These are phyloP conservation scores for Gymnocypris eckloni DNA, from an alignment of 2,797 vertebrate species.

Conservation along the genomic window DNA sequence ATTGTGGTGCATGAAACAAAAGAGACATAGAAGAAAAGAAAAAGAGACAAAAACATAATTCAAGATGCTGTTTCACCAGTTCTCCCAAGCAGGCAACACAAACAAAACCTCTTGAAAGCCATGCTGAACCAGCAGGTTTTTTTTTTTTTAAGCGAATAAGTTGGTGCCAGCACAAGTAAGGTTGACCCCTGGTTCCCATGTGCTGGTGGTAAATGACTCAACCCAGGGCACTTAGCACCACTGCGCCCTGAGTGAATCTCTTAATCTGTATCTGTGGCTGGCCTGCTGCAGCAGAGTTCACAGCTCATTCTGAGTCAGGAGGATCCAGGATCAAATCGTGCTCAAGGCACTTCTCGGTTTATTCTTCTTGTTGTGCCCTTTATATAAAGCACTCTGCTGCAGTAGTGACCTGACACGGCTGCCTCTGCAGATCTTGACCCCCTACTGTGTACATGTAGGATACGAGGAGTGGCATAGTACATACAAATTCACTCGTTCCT, in stretches of 20 bases:
- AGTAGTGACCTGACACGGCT: conserved; percentile 31
- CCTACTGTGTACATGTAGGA: conserved; percentile 21
- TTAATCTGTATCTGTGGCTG: conserved; percentile 32
- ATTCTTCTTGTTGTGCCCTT: conserved; percentile 38
- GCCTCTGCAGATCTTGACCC: conserved; percentile 26
- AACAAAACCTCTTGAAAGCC: neutral
- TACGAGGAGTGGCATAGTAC: conserved; percentile 4
- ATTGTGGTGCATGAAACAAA: neutral
- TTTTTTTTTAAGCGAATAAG: neutral
- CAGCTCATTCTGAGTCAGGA: conserved; percentile 36
- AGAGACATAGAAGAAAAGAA: neutral
- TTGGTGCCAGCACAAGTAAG: neutral
- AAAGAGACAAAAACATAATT: neutral
- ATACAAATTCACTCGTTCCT: conserved; percentile 34
- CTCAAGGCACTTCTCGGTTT: conserved; percentile 15
- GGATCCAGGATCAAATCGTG: conserved; percentile 44
- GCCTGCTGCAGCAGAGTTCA: conserved; percentile 15
- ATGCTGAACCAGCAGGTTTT: neutral
- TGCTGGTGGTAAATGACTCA: conserved; percentile 25
- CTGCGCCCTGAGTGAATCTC: conserved; percentile 15
- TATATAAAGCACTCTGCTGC: conserved; percentile 22
- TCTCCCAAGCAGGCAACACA: neutral
- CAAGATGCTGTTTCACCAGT: neutral
- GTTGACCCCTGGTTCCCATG: neutral
- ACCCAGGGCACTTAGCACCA: neutral